Percentiles rank a stretch among this genome's conserved stretches.
Conservation (phyloP, 1,140 invertebrate genomes). For the Riptortus pedestris region DNA sequence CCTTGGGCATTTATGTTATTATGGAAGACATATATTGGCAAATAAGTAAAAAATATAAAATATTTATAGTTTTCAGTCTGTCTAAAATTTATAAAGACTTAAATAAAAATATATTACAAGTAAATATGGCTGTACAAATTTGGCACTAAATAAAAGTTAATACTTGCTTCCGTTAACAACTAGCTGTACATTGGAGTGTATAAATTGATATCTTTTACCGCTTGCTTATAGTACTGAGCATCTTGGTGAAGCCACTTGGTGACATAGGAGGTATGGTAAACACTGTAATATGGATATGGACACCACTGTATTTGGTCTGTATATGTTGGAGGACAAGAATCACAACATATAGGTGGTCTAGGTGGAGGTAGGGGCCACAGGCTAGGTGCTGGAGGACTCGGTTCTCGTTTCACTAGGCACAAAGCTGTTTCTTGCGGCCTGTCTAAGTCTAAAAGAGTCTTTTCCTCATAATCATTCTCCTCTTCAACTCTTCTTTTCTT, state of each 20-base stretch:
- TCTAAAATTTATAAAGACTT: neutral
- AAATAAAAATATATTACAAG: neutral
- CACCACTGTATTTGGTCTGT: neutral
- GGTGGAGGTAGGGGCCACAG: neutral
- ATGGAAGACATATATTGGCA: neutral
- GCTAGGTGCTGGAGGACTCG: neutral
- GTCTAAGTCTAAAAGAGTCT: slow-evolving; percentile 15
- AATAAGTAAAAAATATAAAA: neutral
- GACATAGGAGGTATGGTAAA: slow-evolving; percentile 19
- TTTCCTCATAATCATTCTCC: neutral
- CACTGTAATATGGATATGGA: slow-evolving; percentile 17
- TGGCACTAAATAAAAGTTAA: slow-evolving; percentile 2
- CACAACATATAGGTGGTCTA: neutral
- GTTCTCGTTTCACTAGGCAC: slow-evolving; percentile 31
- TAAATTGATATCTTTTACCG: slow-evolving; percentile 23
- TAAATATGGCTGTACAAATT: slow-evolving; percentile 11
- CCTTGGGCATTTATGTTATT: neutral
- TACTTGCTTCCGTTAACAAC: neutral
- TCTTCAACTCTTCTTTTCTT: slow-evolving; percentile 25
- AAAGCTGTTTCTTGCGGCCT: slow-evolving; percentile 32
- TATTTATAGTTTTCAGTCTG: neutral
- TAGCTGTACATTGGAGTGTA: slow-evolving; percentile 22
- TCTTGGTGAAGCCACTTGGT: slow-evolving; percentile 24
- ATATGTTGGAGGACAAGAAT: neutral
- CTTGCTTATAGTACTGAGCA: slow-evolving; percentile 25